Evolutionary conservation across 2,888 invertebrate genomes (phyloP), one percentile per base, ranked within the genome.

Genomic region (Melanostoma mellinum): DNA sequence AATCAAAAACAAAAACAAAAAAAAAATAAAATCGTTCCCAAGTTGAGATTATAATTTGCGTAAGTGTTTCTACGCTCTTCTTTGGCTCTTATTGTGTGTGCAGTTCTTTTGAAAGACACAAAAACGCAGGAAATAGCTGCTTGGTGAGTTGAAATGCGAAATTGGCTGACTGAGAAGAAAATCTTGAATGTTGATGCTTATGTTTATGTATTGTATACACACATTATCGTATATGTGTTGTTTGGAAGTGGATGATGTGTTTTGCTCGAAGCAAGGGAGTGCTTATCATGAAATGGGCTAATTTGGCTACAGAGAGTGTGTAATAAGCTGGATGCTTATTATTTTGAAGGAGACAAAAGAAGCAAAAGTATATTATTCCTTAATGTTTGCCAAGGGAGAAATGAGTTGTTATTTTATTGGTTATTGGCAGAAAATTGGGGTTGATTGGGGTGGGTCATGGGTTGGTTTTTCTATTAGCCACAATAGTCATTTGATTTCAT

Each of bases 21-120:
- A 20, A 20, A 1, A 20, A 1, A 20, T 20, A 20, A 74, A 63
- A 79, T 61, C 48, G 44, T 44, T 68, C 67, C 60, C 56, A 67
- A 65, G 68, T 73, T 73, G 77, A 69, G 77, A 73, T 77, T 77
- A 77, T 77, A 77, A 82, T 77, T 77, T 82, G 77, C 68, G 77
- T 77, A 77, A 77, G 63, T 73, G 68, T 77, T 68, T 42, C 52
- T 44, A 56, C 46, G 61, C 6, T 63, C 67, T 68, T 82, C 60
- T 52, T 61, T 44, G 8, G 38, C 40, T 40, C 35, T 20, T 38
- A 40, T 61, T 60, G 40, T 55, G 55, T 56, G 6, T 53, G 63
- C 63, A 36, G 6, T 68, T 73, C 42, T 36, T 48, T 67, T n/a
- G 65, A 53, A 32, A 33, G 44, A 58, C 10, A 30, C 38, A 3